Evolutionary conservation across 2,113 vertebrate genomes (phyloP), one percentile per base, ranked within the genome.

Genomic region (Rhizomys pruinosus): DNA sequence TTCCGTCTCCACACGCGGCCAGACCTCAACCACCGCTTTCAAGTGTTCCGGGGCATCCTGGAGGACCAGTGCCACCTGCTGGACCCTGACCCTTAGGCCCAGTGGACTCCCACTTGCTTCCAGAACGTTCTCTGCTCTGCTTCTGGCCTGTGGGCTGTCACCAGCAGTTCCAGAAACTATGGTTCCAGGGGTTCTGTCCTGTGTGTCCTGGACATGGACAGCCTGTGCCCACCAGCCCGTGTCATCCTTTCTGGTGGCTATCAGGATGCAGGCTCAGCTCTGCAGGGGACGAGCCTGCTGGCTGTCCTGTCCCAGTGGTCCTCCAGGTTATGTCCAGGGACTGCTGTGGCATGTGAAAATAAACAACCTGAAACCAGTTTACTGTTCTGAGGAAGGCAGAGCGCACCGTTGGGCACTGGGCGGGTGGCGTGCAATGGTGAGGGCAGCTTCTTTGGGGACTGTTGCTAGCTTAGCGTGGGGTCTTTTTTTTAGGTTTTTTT

Each of bases 11-110:
- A 99, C 4, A 81, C 98, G 0, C 97, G 94, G 68, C 98, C 97
- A 19, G 98, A 98, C 81, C 96, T 99, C 90, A 99, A 99, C 97
- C 99, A 99, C 96, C 98, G 94, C 89, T 99, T 99, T 61, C 98
- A 98, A 27, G 99, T 99, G 39, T 99, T 98, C 95, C 97, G 94
- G 7, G 99, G 99, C 2, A 95, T 99, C 9, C 81, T 99, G 81
- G 96, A 97, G 5, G 95, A 96, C 16, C 96, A 98, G 93, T 99
- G 99, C 73, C 69, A 97, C 78, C 94, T 87, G 7, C 97, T 99
- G 61, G 85, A 93, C 66, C 94, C 82, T 0, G 93, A 96, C 59
- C 52, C 72, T 0, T 96, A 97, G 89, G 39, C 10, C 4, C 42
- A 0, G 12, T 1, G 79, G 11, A 59, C n/a, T 15, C 20, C 0